phyloP scores from a whole-genome alignment of 2,888 invertebrate species.

The Sminthurides aquaticus region DNA sequence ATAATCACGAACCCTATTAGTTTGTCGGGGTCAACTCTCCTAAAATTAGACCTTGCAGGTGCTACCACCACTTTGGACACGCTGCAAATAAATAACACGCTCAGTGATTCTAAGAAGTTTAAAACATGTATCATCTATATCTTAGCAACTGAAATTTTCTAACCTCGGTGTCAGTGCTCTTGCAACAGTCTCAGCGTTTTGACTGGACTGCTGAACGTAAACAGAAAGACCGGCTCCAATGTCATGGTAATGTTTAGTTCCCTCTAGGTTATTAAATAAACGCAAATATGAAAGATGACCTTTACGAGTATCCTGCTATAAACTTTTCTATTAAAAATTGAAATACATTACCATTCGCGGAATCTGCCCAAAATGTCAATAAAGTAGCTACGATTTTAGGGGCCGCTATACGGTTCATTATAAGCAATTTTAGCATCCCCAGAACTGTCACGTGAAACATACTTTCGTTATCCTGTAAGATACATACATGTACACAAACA shows the following conservation, averaged over 20 bases:
- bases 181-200: constrained; percentile 17
- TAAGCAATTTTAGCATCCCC: constrained; percentile 20
- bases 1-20: constrained; percentile 15
- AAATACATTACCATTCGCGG: constrained; percentile 15
- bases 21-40: constrained; percentile 21
- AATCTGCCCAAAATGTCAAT: constrained; percentile 20
- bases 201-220: constrained; percentile 20
- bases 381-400: constrained; percentile 21
- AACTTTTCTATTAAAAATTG: background rate
- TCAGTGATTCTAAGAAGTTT: background rate
- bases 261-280: constrained; percentile 3
- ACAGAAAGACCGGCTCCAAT: constrained; percentile 18
- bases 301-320: background rate
- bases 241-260: constrained; percentile 21
- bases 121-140: background rate
- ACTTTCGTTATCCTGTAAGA: constrained; percentile 9
- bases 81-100: constrained; percentile 4
- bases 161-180: constrained; percentile 16
- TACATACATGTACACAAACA: too few relatives aligned
- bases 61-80: constrained; percentile 18
- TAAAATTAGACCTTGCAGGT: constrained; percentile 3
- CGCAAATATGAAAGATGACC: background rate
- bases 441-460: constrained; percentile 14
- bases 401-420: constrained; percentile 7
- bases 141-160: background rate